These are phyloP conservation scores for Dromococcyx pavoninus DNA, from an alignment of 2,797 vertebrate genomes.

Conservation along the genomic window DNA sequence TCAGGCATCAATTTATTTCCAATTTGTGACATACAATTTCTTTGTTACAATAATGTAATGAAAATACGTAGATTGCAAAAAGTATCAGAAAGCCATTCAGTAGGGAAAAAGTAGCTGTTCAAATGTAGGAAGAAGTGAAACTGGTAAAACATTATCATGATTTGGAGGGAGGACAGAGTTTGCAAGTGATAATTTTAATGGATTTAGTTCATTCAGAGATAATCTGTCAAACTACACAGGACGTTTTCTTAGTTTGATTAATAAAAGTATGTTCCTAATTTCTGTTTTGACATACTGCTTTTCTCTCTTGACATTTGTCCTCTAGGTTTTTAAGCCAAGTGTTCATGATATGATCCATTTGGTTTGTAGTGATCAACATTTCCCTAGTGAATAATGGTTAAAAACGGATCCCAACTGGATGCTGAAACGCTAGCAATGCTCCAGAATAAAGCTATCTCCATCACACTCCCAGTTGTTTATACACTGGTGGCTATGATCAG, in stretches of 20 bases:
- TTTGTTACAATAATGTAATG: not conserved
- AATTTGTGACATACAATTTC: not conserved
- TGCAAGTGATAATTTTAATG: not conserved
- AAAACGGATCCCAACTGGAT: constrained; percentile 74
- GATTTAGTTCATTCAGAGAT: not conserved
- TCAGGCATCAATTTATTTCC: not conserved
- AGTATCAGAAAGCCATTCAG: not conserved
- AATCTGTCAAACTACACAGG: not conserved
- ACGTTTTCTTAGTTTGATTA: not conserved
- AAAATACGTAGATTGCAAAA: not conserved
- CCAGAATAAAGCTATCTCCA: constrained; percentile 57
- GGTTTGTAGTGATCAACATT: not conserved
- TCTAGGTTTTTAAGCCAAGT: constrained; percentile 42
- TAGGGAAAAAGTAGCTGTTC: not conserved
- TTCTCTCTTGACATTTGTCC: not conserved
- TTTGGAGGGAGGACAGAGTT: not conserved
- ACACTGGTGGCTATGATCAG: constrained; percentile 81
- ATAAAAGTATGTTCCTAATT: not conserved
- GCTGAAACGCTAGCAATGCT: constrained; percentile 82
- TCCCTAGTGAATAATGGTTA: constrained; percentile 62
- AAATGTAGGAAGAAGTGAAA: not conserved
- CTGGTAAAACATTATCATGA: not conserved
- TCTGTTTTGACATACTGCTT: not conserved
- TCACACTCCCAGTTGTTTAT: constrained; percentile 81
- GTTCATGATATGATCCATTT: constrained; percentile 9